Conservation (phyloP, 1,140 invertebrate genomes). For the Sipha flava region DNA sequence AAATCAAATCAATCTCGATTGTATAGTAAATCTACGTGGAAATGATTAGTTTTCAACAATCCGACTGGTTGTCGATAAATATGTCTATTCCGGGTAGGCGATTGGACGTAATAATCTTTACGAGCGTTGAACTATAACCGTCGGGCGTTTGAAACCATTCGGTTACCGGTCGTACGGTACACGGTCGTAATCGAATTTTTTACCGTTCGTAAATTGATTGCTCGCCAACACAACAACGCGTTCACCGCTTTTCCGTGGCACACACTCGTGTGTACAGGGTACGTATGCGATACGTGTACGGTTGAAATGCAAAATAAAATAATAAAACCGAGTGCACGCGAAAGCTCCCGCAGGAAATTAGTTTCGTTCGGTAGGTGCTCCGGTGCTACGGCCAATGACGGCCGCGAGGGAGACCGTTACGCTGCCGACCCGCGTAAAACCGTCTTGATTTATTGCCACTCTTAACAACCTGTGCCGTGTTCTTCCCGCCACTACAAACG, state of each 20-base stretch:
- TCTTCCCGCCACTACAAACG: background rate
- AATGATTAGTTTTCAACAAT: no score
- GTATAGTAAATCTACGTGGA: no score
- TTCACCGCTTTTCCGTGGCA: background rate
- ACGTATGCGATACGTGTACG: no score
- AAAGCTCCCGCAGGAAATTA: conserved; percentile 30
- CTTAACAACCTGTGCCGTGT: conserved; percentile 12
- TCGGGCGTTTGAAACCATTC: no score
- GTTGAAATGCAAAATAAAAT: background rate
- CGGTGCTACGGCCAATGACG: background rate
- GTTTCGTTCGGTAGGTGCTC: conserved; percentile 18
- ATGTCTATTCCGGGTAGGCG: no score
- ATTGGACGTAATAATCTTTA: no score
- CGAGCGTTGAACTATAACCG: no score
- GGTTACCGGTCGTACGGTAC: no score
- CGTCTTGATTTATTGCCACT: conserved; percentile 15
- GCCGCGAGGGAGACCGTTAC: background rate
- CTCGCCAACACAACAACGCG: background rate
- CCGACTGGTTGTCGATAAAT: no score
- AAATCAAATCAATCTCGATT: no score
- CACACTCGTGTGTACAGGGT: no score
- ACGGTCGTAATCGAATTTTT: background rate
- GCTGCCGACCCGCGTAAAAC: conserved; percentile 4
- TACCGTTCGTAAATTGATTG: background rate
- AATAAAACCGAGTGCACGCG: background rate